Evolutionary conservation across 2,888 invertebrate species (phyloP).

Genomic region (Euspilapteryx auroguttella): DNA sequence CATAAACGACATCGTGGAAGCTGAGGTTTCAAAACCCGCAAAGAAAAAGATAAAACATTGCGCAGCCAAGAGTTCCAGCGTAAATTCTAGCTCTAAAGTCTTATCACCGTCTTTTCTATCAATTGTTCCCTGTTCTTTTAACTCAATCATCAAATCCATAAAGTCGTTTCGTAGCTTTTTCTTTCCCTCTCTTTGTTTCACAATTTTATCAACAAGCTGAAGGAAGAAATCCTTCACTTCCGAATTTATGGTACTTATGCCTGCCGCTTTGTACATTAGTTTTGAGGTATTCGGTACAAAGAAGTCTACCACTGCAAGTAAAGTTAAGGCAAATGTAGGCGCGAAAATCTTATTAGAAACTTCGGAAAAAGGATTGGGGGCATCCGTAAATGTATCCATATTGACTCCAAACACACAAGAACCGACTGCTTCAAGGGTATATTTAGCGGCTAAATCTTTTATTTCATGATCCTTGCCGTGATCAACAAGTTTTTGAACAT

Average conservation of each 20-base stretch:
- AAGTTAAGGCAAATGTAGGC: not conserved
- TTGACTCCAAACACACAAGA: constrained; percentile 2
- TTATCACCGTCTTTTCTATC: not conserved
- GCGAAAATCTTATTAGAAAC: constrained; percentile 1
- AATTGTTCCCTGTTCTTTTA: constrained; percentile 5
- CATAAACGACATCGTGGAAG: constrained; percentile 34
- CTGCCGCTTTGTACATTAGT: constrained; percentile 1
- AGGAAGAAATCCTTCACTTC: constrained; percentile 5
- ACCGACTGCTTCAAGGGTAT: not conserved
- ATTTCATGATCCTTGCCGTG: not conserved
- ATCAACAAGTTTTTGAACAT: not conserved
- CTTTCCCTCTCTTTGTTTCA: constrained; percentile 6
- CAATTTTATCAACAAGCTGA: constrained; percentile 9
- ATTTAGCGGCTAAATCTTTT: not conserved
- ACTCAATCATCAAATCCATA: constrained; percentile 10
- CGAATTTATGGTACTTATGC: not conserved
- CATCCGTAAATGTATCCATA: constrained; percentile 3
- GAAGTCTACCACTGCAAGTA: constrained; percentile 1
- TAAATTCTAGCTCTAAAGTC: constrained; percentile 12
- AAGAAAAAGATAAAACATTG: constrained; percentile 35
- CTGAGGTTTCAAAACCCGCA: constrained; percentile 51
- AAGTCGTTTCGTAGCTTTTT: constrained; percentile 8
- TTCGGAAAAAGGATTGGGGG: constrained; percentile 3
- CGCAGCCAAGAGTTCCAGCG: constrained; percentile 20
- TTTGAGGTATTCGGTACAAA: no score